Percentiles rank a stretch among this genome's conserved stretches.
Evolutionary conservation across 2,797 vertebrate genomes (phyloP).

Genomic region (Cynodonichthys magdalenae): DNA sequence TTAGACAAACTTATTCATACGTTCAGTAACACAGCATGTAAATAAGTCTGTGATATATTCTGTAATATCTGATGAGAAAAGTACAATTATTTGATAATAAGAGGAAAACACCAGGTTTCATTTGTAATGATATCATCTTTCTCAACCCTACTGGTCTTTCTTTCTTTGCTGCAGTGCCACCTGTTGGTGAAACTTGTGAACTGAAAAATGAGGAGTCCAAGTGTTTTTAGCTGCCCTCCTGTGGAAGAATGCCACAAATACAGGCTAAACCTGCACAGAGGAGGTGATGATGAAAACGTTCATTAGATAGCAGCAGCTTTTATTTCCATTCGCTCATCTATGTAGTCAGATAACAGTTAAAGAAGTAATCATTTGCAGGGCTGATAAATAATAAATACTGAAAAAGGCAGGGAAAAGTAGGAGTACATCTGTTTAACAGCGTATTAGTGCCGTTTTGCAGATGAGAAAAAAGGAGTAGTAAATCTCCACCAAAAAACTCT

Average conservation of each 20-base stretch:
- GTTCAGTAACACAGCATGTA: not conserved
- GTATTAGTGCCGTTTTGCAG: too few species aligned
- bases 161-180: conserved; percentile 43
- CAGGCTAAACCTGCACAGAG: not conserved
- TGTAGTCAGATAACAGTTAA: too few species aligned
- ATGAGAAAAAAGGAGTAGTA: too few species aligned
- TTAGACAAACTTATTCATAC: too few species aligned
- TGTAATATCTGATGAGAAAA: conserved; percentile 1
- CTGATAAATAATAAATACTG: too few species aligned
- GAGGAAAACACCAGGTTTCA: conserved; percentile 2
- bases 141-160: conserved; percentile 4
- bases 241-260: conserved; percentile 13
- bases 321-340: too few species aligned
- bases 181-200: conserved; percentile 46
- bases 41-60: not conserved
- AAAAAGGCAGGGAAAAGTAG: too few species aligned
- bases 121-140: conserved; percentile 42
- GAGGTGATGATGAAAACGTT: not conserved
- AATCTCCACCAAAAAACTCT: too few species aligned
- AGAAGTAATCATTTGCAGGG: too few species aligned
- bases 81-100: not conserved
- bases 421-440: too few species aligned
- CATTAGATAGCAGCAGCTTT: not conserved
- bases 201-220: not conserved
- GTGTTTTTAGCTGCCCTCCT: conserved; percentile 28